A percentile compares a stretch with the other conserved stretches of the same genome.
phyloP scores from a whole-genome alignment of 2,113 vertebrate genomes.

The Dipodomys merriami region DNA sequence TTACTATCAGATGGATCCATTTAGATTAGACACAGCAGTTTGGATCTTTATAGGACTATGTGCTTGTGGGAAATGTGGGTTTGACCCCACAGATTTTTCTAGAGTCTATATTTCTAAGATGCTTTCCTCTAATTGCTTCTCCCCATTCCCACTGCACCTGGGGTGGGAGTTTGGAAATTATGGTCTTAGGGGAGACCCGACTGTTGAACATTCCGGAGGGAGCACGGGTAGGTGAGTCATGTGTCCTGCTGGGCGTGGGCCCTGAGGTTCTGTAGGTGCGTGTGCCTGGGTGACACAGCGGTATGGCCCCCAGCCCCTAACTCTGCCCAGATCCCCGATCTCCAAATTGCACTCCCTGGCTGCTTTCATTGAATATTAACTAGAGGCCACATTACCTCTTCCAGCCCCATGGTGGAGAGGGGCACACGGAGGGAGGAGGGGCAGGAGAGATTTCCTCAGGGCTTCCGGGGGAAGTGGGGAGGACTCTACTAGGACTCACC shows the following conservation, averaged over 20 bases:
- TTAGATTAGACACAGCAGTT: neutral
- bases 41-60: constrained; percentile 30
- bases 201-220: neutral
- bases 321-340: neutral
- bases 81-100: neutral
- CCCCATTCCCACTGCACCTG: neutral
- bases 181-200: neutral
- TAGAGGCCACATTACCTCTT: neutral
- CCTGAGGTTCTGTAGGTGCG: neutral
- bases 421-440: neutral
- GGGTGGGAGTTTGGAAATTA: neutral
- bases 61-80: neutral
- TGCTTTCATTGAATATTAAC: neutral
- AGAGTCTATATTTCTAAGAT: neutral
- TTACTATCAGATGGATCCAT: neutral
- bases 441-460: neutral
- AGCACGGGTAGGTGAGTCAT: accelerated
- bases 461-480: neutral
- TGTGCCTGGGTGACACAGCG: neutral
- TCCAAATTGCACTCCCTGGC: too few relatives aligned
- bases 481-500: neutral
- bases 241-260: too few relatives aligned
- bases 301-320: neutral
- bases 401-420: neutral
- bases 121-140: neutral